phyloP scores from a whole-genome alignment of 23 tunicate genomes.

The Clavelina lepadiformis region DNA sequence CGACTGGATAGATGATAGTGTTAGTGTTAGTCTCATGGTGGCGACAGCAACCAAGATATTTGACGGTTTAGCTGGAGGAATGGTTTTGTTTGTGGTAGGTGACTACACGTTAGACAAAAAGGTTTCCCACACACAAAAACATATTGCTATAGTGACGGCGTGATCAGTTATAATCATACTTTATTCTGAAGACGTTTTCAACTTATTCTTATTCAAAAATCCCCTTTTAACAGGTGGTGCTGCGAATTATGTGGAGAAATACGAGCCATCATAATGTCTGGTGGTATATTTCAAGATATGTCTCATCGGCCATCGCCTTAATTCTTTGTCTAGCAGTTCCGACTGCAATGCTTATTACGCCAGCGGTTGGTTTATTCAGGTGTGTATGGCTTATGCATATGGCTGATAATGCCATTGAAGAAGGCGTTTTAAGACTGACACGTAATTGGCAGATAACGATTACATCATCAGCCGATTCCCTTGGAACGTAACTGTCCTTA shows the following conservation, averaged over 20 bases:
- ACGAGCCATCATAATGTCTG: slow-evolving; percentile 44
- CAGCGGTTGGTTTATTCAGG: slow-evolving; percentile 69
- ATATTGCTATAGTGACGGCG: too few relatives aligned
- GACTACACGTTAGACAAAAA: too few relatives aligned
- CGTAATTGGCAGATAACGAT: too few relatives aligned
- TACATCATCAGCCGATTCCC: too few relatives aligned
- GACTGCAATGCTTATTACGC: slow-evolving; percentile 60
- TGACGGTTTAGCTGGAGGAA: slow-evolving; percentile 90
- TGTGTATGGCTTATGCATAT: slow-evolving; percentile 8
- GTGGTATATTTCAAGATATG: slow-evolving; percentile 39
- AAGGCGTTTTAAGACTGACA: too few relatives aligned
- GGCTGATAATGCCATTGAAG: too few relatives aligned
- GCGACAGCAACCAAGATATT: slow-evolving; percentile 44
- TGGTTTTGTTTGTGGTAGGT: slow-evolving; percentile 66
- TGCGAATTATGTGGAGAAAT: slow-evolving; percentile 28
- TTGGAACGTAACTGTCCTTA: too few relatives aligned
- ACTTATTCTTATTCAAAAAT: neutral
- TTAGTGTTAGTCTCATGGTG: slow-evolving; percentile 40
- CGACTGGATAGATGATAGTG: slow-evolving; percentile 40
- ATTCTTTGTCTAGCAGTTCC: slow-evolving; percentile 40
- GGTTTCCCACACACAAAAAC: too few relatives aligned
- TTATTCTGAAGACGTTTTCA: neutral
- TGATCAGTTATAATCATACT: too few relatives aligned
- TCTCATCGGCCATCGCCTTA: slow-evolving; percentile 10
- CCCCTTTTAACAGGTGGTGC: slow-evolving; percentile 38